Conservation (phyloP, 1,140 invertebrate species). For the Drosophila paulistorum region DNA sequence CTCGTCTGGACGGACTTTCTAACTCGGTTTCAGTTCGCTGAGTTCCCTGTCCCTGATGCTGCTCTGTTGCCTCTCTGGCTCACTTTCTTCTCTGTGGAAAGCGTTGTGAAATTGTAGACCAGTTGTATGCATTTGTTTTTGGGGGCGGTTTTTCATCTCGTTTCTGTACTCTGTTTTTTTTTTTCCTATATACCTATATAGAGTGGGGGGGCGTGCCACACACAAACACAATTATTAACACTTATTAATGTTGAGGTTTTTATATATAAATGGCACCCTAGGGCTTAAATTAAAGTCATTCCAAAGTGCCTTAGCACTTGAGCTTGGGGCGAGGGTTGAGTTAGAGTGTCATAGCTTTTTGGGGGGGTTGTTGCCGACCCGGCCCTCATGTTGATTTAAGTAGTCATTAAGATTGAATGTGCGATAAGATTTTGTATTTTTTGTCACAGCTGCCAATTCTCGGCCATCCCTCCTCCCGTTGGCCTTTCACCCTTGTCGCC, state of each 20-base stretch:
- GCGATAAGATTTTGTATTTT: slow-evolving; percentile 75
- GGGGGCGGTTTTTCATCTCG: slow-evolving; percentile 22
- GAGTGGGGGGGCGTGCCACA: slow-evolving; percentile 53
- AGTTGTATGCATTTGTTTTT: slow-evolving; percentile 26
- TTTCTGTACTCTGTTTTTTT: too few species aligned
- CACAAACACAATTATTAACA: slow-evolving; percentile 73
- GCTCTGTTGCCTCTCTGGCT: background rate
- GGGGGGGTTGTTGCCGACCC: slow-evolving; percentile 39
- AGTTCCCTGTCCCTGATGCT: slow-evolving; percentile 14
- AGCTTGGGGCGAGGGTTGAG: slow-evolving; percentile 23
- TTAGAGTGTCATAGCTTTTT: slow-evolving; percentile 28
- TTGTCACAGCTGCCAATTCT: slow-evolving; percentile 63
- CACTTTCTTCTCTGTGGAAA: slow-evolving; percentile 53
- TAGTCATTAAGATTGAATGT: slow-evolving; percentile 77
- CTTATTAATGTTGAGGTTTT: slow-evolving; percentile 81
- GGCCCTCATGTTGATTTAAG: slow-evolving; percentile 69
- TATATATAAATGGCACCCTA: slow-evolving; percentile 67
- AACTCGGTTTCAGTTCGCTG: slow-evolving; percentile 53
- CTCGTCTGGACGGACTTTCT: slow-evolving; percentile 72
- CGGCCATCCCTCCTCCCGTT: background rate
- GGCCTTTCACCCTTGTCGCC: slow-evolving; percentile 38
- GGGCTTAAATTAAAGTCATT: slow-evolving; percentile 75
- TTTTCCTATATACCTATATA: too few species aligned
- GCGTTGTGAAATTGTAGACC: slow-evolving; percentile 73
- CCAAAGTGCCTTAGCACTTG: slow-evolving; percentile 62